Evolutionary conservation across 2,888 invertebrate species (phyloP).

Genomic region (Mythimna loreyi): DNA sequence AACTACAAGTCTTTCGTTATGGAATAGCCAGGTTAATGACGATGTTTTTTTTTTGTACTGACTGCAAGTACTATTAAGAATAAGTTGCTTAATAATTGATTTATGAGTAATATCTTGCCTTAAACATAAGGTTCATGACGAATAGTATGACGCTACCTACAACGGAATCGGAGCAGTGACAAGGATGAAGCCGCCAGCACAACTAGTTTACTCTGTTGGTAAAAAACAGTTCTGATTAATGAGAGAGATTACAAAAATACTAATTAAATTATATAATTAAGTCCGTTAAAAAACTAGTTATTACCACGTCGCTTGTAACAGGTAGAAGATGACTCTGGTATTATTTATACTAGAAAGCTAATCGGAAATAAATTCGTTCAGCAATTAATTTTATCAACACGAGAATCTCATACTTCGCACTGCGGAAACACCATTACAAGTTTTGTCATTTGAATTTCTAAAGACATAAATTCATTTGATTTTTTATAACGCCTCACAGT

Average conservation of each 20-base stretch:
- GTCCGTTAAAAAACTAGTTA: slow-evolving; percentile 40
- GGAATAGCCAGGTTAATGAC: too few relatives aligned
- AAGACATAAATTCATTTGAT: slow-evolving; percentile 75
- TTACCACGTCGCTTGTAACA: slow-evolving; percentile 20
- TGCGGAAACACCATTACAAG: slow-evolving; percentile 64
- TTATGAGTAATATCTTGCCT: too few relatives aligned
- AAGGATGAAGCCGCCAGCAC: too few relatives aligned
- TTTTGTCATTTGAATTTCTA: slow-evolving; percentile 78
- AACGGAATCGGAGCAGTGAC: too few relatives aligned
- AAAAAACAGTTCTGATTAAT: slow-evolving; percentile 37
- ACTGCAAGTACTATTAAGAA: too few relatives aligned
- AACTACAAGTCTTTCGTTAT: too few relatives aligned
- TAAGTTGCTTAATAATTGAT: too few relatives aligned
- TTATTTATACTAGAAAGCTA: slow-evolving; percentile 65
- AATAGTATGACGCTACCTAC: too few relatives aligned
- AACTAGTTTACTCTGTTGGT: neutral
- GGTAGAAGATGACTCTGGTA: slow-evolving; percentile 39
- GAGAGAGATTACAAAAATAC: slow-evolving; percentile 35
- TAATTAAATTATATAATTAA: slow-evolving; percentile 59
- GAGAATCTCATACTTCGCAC: slow-evolving; percentile 42
- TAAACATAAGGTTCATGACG: too few relatives aligned
- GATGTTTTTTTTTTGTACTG: too few relatives aligned
- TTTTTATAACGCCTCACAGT: slow-evolving; percentile 66
- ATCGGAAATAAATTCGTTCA: slow-evolving; percentile 55
- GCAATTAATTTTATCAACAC: slow-evolving; percentile 64